Percentiles rank a stretch among this genome's conserved stretches.
Conservation (phyloP, 2,888 invertebrate species). For the Euplexia lucipara region DNA sequence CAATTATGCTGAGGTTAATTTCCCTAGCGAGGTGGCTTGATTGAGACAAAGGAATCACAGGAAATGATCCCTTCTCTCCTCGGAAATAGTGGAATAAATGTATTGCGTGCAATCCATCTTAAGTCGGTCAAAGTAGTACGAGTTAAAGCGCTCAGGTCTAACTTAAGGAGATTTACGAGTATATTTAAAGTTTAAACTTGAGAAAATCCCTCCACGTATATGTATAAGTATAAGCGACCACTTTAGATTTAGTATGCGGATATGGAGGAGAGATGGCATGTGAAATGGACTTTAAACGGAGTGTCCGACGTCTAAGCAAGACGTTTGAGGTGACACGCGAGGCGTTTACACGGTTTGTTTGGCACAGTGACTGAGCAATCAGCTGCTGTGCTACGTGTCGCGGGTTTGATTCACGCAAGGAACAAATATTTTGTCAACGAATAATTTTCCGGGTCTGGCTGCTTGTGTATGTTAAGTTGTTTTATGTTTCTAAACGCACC, state of each 20-base stretch:
- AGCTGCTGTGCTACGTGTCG: too few species aligned
- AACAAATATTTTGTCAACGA: too few species aligned
- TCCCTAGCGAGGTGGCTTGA: slow-evolving; percentile 71
- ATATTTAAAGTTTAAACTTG: slow-evolving; percentile 37
- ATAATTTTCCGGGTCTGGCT: too few species aligned
- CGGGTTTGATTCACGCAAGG: too few species aligned
- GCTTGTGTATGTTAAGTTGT: too few species aligned
- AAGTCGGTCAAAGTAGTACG: slow-evolving; percentile 31
- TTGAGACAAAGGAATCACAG: slow-evolving; percentile 70
- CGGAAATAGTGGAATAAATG: slow-evolving; percentile 59
- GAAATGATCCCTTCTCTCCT: slow-evolving; percentile 61
- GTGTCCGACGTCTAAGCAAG: neutral
- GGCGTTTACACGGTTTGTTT: too few species aligned
- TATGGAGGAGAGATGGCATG: slow-evolving; percentile 1
- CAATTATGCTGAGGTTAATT: slow-evolving; percentile 74
- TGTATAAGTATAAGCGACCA: slow-evolving; percentile 13
- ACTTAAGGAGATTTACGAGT: slow-evolving; percentile 50
- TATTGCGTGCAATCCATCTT: slow-evolving; percentile 52
- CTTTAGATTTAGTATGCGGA: slow-evolving; percentile 35
- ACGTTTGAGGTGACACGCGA: neutral
- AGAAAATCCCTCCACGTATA: slow-evolving; percentile 15
- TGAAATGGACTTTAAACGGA: neutral
- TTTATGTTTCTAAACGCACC: too few species aligned
- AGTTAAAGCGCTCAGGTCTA: slow-evolving; percentile 9
- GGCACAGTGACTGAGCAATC: too few species aligned